These are phyloP conservation scores for Lates japonicus DNA, from an alignment of 2,797 vertebrate species.

Conservation along the genomic window DNA sequence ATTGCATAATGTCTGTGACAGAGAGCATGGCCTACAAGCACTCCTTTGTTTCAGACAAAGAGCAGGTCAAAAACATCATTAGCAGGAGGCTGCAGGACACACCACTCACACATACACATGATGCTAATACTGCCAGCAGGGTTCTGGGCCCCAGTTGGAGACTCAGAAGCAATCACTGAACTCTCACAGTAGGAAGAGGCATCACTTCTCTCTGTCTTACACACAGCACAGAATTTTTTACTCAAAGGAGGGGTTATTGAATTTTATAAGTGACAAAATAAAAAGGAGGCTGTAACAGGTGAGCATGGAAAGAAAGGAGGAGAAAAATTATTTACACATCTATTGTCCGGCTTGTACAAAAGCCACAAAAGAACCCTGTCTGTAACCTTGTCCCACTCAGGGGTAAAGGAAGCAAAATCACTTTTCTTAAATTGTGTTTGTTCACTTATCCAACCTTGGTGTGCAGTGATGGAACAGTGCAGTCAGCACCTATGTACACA, in stretches of 20 bases:
- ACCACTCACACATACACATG: conserved; percentile 21
- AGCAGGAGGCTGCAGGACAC: conserved; percentile 60
- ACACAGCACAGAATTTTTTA: conserved; percentile 16
- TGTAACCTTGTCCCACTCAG: conserved; percentile 71
- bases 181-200: conserved; percentile 36
- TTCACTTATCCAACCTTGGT: conserved; percentile 77
- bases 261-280: conserved; percentile 30
- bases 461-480: conserved; percentile 65
- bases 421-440: conserved; percentile 81
- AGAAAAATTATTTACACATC: conserved; percentile 24
- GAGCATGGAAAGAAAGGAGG: background rate
- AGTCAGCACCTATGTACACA: conserved; percentile 73
- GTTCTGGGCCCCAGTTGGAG: conserved; percentile 35
- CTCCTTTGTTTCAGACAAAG: conserved; percentile 77
- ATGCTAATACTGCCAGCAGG: conserved; percentile 68
- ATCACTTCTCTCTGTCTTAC: conserved; percentile 34
- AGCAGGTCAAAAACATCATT: conserved; percentile 73
- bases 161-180: conserved; percentile 50
- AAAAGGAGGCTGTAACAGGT: conserved; percentile 3
- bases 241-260: conserved; percentile 3
- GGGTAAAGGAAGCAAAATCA: conserved; percentile 74
- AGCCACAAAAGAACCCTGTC: conserved; percentile 46
- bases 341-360: conserved; percentile 55
- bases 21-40: conserved; percentile 61
- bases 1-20: conserved; percentile 55